Percentiles rank a stretch among this genome's conserved stretches.
Evolutionary conservation across 2,888 invertebrate species (phyloP).

Genomic region (Sthenelais limicola): DNA sequence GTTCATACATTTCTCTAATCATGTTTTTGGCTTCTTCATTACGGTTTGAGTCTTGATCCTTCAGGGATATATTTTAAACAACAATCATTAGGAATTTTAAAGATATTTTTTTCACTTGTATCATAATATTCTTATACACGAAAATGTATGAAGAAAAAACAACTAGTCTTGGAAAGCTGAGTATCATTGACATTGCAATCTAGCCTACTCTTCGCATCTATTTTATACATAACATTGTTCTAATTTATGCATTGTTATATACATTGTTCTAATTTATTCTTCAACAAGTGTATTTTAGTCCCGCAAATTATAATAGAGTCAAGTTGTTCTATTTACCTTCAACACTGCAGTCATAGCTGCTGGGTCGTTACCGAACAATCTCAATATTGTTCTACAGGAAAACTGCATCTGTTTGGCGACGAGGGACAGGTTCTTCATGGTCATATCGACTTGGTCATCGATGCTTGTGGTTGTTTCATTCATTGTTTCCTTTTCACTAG

Average conservation of each 20-base stretch:
- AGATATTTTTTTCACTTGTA: background rate
- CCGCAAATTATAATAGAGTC: too few relatives aligned
- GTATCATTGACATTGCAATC: too few relatives aligned
- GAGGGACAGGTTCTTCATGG: slow-evolving; percentile 61
- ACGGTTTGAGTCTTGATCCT: slow-evolving; percentile 44
- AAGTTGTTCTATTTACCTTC: slow-evolving; percentile 44
- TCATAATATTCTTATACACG: too few relatives aligned
- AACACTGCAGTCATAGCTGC: slow-evolving; percentile 61
- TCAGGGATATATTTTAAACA: too few relatives aligned
- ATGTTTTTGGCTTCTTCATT: slow-evolving; percentile 52
- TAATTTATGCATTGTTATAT: too few relatives aligned
- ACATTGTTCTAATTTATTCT: too few relatives aligned
- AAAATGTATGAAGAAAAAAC: too few relatives aligned
- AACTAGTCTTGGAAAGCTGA: too few relatives aligned
- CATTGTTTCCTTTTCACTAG: slow-evolving; percentile 19
- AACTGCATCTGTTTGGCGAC: slow-evolving; percentile 67
- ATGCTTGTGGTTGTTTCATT: slow-evolving; percentile 40
- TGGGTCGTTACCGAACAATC: slow-evolving; percentile 64
- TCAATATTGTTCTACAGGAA: slow-evolving; percentile 66
- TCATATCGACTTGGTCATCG: slow-evolving; percentile 57
- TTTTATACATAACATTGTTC: too few relatives aligned
- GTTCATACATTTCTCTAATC: slow-evolving; percentile 60
- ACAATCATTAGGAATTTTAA: too few relatives aligned
- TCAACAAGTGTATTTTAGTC: too few relatives aligned
- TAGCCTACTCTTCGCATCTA: too few relatives aligned